phyloP scores from a whole-genome alignment of 35 echinoderm and acorn worm genomes.

The Apostichopus japonicus region DNA sequence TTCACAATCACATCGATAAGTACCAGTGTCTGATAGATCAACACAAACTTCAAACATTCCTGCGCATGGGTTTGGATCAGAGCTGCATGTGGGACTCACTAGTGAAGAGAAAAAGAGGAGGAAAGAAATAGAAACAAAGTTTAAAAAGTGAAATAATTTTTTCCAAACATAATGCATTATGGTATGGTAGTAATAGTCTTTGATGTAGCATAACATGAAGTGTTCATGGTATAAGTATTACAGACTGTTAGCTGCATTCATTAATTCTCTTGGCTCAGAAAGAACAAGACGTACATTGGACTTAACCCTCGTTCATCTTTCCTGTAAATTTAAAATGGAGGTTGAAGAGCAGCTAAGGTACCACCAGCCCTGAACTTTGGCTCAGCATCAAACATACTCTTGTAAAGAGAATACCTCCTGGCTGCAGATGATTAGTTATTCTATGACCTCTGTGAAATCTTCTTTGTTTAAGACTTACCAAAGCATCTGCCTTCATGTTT shows the following conservation, averaged over 20 bases:
- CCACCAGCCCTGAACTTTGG: neutral
- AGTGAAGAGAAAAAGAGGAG: neutral
- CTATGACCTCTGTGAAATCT: neutral
- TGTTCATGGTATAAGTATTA: too few species aligned
- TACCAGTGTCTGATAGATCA: slow-evolving; percentile 6
- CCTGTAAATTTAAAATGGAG: neutral
- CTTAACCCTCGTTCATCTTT: neutral
- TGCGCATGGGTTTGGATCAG: slow-evolving; percentile 20
- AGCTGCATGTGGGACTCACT: slow-evolving; percentile 48
- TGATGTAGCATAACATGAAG: too few species aligned
- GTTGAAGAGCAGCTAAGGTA: too few species aligned
- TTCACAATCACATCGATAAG: slow-evolving; percentile 26
- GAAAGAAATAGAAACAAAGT: too few species aligned
- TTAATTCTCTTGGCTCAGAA: too few species aligned
- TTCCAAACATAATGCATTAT: too few species aligned
- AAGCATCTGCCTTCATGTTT: slow-evolving; percentile 48
- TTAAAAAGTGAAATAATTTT: too few species aligned
- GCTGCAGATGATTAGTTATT: neutral
- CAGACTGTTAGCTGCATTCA: too few species aligned
- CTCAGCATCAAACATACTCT: neutral
- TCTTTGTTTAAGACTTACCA: slow-evolving; percentile 3
- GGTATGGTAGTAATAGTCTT: too few species aligned
- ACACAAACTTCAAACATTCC: slow-evolving; percentile 35
- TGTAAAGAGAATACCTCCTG: neutral
- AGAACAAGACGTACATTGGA: too few species aligned